Percentiles rank a stretch among this genome's conserved stretches.
These are phyloP conservation scores for Aphelenchoides bicaudatus DNA, from an alignment of 2,888 invertebrate species.

Conservation along the genomic window DNA sequence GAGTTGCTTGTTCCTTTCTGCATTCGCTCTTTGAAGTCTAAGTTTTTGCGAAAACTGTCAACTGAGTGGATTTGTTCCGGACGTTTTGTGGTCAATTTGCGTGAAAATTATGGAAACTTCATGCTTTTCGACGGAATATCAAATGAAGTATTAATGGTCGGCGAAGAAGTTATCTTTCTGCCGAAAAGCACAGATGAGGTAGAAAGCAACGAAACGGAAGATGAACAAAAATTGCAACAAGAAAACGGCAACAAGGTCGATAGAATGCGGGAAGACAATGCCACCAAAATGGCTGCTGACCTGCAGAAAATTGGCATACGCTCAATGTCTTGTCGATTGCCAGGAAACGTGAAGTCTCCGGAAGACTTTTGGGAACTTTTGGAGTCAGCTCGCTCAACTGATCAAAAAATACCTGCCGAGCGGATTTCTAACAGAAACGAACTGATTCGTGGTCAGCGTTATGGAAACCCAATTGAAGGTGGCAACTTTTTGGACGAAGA, in stretches of 20 bases:
- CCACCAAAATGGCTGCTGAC: background rate
- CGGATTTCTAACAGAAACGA: constrained; percentile 46
- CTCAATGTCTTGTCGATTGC: constrained; percentile 49
- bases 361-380: constrained; percentile 48
- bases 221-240: background rate
- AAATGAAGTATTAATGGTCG: constrained; percentile 14
- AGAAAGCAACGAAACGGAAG: background rate
- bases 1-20: constrained; percentile 22
- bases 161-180: background rate
- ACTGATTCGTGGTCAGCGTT: constrained; percentile 41
- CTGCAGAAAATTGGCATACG: constrained; percentile 29
- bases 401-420: constrained; percentile 43
- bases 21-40: constrained; percentile 7
- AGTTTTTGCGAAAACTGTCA: no score
- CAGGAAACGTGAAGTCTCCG: constrained; percentile 41
- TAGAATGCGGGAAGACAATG: background rate
- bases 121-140: constrained; percentile 15
- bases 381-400: constrained; percentile 40
- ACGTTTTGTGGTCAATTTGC: constrained; percentile 6
- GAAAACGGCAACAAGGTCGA: background rate
- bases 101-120: constrained; percentile 24
- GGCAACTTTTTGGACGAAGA: constrained; percentile 45
- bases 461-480: constrained; percentile 46
- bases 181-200: background rate
- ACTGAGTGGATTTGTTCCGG: background rate